Evolutionary conservation across 2,888 invertebrate genomes (phyloP).

Genomic region (Xanthia icteritia): DNA sequence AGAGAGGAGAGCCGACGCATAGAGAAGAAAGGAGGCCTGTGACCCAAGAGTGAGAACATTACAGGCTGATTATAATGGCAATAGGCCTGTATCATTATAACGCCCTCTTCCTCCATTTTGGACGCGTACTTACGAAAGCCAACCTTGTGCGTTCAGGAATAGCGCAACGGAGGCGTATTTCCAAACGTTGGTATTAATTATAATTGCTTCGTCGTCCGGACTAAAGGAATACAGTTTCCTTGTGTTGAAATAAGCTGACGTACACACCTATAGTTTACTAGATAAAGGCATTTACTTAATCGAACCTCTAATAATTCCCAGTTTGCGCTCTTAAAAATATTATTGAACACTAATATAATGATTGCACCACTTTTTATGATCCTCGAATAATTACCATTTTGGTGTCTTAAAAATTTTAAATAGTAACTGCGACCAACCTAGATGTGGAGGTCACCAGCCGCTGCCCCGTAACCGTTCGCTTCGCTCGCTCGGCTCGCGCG

Average conservation of each 20-base stretch:
- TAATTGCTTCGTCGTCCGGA: constrained; percentile 41
- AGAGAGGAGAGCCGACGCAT: too few relatives aligned
- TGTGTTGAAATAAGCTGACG: constrained; percentile 34
- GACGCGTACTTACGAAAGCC: constrained; percentile 36
- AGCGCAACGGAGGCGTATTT: constrained; percentile 35
- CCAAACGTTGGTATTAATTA: constrained; percentile 35
- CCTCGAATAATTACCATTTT: too few relatives aligned
- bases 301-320: too few relatives aligned
- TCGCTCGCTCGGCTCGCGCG: neutral
- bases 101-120: constrained; percentile 26
- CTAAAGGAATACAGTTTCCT: constrained; percentile 30
- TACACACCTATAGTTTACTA: neutral
- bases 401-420: too few relatives aligned
- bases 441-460: neutral
- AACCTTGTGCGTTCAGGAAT: constrained; percentile 46
- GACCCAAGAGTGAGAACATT: too few relatives aligned
- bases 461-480: neutral
- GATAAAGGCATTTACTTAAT: too few relatives aligned
- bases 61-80: neutral
- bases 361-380: too few relatives aligned
- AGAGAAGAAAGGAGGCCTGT: too few relatives aligned
- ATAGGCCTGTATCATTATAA: neutral
- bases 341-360: too few relatives aligned
- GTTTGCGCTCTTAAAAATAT: too few relatives aligned
- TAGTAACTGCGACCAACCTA: neutral